Conservation (phyloP, 2,113 vertebrate genomes). For the Motacilla alba region DNA sequence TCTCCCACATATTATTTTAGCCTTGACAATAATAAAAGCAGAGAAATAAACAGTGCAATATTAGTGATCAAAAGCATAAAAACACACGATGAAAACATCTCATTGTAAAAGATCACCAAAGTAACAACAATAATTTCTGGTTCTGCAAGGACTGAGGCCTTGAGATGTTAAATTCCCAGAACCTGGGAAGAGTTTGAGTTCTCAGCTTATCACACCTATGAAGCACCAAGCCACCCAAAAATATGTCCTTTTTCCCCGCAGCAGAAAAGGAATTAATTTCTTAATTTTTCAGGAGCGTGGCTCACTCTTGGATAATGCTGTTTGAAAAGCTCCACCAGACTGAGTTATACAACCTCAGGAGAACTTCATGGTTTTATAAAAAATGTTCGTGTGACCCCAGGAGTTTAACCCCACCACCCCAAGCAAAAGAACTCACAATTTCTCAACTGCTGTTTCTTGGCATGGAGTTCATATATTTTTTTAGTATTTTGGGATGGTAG, state of each 20-base stretch:
- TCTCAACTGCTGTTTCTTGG: neutral
- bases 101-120: neutral
- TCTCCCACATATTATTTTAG: neutral
- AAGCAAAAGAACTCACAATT: neutral
- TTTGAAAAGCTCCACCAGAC: neutral
- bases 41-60: neutral
- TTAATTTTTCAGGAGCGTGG: neutral
- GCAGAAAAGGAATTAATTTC: neutral
- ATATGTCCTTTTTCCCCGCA: neutral
- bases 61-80: neutral
- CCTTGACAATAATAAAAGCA: neutral
- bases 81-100: neutral
- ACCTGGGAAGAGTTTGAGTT: neutral
- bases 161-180: neutral
- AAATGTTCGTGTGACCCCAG: neutral
- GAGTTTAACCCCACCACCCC: fast-evolving
- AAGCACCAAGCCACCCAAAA: neutral
- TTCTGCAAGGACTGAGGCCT: neutral
- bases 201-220: neutral
- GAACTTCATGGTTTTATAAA: neutral
- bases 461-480: neutral
- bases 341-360: neutral
- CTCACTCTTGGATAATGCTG: neutral
- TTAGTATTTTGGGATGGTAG: neutral
- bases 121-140: neutral